These are phyloP conservation scores for Aptenodytes patagonicus DNA, from an alignment of 2,113 vertebrate genomes.

Conservation along the genomic window DNA sequence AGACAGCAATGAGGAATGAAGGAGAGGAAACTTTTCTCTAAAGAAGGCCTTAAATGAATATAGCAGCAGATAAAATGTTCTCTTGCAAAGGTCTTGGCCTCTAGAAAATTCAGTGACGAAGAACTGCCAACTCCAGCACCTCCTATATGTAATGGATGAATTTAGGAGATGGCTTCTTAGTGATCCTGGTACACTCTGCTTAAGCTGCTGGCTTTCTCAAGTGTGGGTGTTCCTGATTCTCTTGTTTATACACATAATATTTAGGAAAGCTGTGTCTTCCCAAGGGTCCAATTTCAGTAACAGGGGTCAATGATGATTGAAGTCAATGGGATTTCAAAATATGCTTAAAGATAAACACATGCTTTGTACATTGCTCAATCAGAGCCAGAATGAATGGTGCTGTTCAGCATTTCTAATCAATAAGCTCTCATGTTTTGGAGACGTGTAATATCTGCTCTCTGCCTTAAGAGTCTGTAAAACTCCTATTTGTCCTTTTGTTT, in stretches of 20 bases:
- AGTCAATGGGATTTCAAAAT: constrained; percentile 51
- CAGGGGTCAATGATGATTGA: constrained; percentile 45
- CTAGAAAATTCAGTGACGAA: not conserved
- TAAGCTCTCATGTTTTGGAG: not conserved
- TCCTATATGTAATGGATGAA: not conserved
- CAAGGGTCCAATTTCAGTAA: constrained; percentile 48
- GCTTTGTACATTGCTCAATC: not conserved
- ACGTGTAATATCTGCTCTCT: not conserved
- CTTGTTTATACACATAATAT: constrained; percentile 57
- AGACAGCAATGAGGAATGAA: not conserved
- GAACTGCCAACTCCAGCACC: not conserved
- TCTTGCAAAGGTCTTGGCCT: not conserved
- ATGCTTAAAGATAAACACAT: constrained; percentile 53
- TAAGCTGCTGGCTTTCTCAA: not conserved
- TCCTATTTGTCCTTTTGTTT: not conserved
- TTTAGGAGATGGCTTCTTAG: not conserved
- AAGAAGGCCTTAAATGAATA: not conserved
- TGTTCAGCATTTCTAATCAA: constrained; percentile 3
- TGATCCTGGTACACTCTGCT: not conserved
- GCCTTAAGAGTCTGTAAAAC: not conserved
- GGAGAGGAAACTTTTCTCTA: not conserved
- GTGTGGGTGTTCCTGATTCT: constrained; percentile 42
- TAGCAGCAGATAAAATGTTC: not conserved
- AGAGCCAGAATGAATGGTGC: not conserved
- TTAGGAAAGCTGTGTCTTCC: constrained; percentile 57